A percentile compares a stretch with the other conserved stretches of the same genome.
Evolutionary conservation across 2,888 invertebrate genomes (phyloP).

Genomic region (Dexiosoma caninum): DNA sequence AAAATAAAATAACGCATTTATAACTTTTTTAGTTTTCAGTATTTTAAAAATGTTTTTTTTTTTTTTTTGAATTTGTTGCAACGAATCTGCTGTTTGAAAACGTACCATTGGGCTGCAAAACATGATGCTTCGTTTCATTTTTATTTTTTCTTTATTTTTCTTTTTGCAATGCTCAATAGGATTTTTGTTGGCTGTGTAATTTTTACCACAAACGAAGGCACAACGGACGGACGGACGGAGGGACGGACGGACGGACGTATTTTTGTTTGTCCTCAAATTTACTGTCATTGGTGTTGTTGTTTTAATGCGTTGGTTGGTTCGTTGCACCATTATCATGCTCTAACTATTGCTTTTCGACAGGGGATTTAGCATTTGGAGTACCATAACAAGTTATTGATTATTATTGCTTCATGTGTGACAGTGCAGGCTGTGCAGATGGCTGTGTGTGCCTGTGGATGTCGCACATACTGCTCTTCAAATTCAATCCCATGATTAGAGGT

Average conservation of each 20-base stretch:
- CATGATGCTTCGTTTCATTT: not conserved
- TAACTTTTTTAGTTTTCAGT: too few relatives aligned
- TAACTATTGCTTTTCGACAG: not conserved
- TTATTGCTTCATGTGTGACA: not conserved
- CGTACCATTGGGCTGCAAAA: not conserved
- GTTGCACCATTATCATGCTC: not conserved
- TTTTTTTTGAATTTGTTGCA: too few relatives aligned
- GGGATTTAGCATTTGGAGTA: not conserved
- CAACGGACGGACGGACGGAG: too few relatives aligned
- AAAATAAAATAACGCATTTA: too few relatives aligned
- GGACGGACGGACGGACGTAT: too few relatives aligned
- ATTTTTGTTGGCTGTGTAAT: not conserved
- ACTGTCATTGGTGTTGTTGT: not conserved
- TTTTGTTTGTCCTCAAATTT: not conserved
- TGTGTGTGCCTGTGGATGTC: not conserved
- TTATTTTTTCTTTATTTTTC: too few relatives aligned
- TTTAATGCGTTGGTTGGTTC: not conserved
- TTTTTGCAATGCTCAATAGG: not conserved
- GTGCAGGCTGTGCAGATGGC: not conserved
- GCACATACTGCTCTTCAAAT: slow-evolving; percentile 23
- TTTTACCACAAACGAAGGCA: not conserved
- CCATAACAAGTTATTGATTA: too few relatives aligned
- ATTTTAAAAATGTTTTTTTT: too few relatives aligned
- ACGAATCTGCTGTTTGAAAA: too few relatives aligned
- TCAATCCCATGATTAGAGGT: slow-evolving; percentile 51